Percentiles rank a stretch among this genome's conserved stretches.
phyloP scores from a whole-genome alignment of 2,113 vertebrate species.

The Crotalus horridus region DNA sequence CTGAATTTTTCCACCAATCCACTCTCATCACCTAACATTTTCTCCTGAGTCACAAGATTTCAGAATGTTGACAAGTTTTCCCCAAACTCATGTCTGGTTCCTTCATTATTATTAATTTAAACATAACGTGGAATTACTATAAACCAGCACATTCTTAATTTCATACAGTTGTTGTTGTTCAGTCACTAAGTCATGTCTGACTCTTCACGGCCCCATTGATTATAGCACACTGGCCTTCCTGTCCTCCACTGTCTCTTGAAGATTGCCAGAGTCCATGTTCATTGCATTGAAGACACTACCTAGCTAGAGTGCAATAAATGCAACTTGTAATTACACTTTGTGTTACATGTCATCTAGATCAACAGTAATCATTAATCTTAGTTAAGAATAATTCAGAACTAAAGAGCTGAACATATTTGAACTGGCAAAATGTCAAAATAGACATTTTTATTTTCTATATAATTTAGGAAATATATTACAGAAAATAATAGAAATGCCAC shows the following conservation, averaged over 20 bases:
- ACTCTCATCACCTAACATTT: neutral
- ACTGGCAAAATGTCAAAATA: slow-evolving; percentile 15
- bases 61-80: neutral
- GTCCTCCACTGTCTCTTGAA: neutral
- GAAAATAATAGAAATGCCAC: slow-evolving; percentile 12
- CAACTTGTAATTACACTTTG: slow-evolving; percentile 59
- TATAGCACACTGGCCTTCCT: neutral
- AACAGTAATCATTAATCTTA: slow-evolving; percentile 56
- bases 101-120: neutral
- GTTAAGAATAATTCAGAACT: slow-evolving; percentile 56
- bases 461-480: slow-evolving; percentile 32
- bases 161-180: neutral
- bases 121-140: neutral
- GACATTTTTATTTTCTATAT: slow-evolving; percentile 43
- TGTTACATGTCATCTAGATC: slow-evolving; percentile 46
- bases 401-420: slow-evolving; percentile 43
- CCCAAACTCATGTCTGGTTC: neutral
- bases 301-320: slow-evolving; percentile 50
- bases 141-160: neutral
- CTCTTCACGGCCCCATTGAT: neutral
- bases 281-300: neutral
- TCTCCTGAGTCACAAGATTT: neutral
- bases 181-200: neutral
- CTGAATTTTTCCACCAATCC: neutral
- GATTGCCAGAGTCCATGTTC: neutral